phyloP scores from a whole-genome alignment of 2,113 vertebrate genomes.

The Trematomus loennbergii region DNA sequence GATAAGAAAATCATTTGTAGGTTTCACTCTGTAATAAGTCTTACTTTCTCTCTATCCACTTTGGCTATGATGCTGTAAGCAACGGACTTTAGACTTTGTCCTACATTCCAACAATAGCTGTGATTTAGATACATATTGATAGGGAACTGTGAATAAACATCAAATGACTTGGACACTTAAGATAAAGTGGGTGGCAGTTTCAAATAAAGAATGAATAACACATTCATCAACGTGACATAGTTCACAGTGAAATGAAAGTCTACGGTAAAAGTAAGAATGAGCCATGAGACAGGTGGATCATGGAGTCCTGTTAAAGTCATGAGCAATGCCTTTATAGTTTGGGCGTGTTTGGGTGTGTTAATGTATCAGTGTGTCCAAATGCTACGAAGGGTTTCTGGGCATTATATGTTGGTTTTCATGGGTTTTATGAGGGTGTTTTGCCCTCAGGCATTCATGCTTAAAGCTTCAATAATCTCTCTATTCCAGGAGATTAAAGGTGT shows the following conservation, averaged over 20 bases:
- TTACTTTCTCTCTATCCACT: slow-evolving; percentile 3
- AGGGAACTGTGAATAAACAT: slow-evolving; percentile 4
- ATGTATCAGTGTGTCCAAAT: slow-evolving; percentile 50
- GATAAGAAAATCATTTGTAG: background rate
- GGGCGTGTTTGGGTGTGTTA: slow-evolving; percentile 72
- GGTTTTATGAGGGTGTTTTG: slow-evolving; percentile 35
- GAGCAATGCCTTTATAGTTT: slow-evolving; percentile 43
- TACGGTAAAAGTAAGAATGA: background rate
- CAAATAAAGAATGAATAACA: slow-evolving; percentile 14
- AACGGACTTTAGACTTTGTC: slow-evolving; percentile 52
- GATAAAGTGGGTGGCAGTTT: background rate
- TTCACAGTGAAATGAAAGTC: background rate
- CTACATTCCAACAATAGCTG: slow-evolving; percentile 8
- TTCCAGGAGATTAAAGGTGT: background rate
- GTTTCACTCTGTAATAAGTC: slow-evolving; percentile 4
- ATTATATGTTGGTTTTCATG: slow-evolving; percentile 34
- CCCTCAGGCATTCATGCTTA: background rate
- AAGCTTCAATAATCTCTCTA: slow-evolving; percentile 18
- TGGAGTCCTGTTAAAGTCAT: slow-evolving; percentile 10
- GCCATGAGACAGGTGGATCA: too few species aligned
- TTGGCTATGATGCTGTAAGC: background rate
- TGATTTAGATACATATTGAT: slow-evolving; percentile 48
- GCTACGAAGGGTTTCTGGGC: slow-evolving; percentile 50
- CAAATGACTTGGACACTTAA: background rate
- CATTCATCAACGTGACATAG: background rate